Conservation (phyloP, 2,797 vertebrate genomes). For the Pangasius djambal region DNA sequence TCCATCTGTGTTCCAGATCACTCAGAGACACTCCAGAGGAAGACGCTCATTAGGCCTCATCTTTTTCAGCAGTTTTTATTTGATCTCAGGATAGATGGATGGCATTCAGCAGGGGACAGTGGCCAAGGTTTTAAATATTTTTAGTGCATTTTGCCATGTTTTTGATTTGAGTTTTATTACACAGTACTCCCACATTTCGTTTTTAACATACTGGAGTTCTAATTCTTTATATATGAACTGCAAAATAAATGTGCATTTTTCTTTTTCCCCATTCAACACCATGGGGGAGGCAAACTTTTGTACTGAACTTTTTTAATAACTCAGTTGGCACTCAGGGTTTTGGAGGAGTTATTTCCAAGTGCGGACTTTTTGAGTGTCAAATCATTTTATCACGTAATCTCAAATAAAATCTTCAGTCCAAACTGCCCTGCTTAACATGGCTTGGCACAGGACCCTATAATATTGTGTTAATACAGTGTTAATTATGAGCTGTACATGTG, state of each 20-base stretch:
- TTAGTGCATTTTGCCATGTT: background rate
- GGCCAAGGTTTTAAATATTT: background rate
- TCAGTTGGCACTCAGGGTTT: background rate
- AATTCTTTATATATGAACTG: background rate
- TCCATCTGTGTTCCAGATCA: conserved; percentile 27
- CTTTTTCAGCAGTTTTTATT: conserved; percentile 10
- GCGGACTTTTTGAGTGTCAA: background rate
- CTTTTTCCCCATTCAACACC: background rate
- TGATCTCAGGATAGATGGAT: background rate
- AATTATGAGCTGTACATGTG: background rate
- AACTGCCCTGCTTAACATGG: background rate
- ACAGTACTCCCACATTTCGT: background rate
- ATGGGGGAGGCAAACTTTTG: background rate
- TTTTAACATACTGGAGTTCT: background rate
- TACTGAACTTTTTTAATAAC: background rate
- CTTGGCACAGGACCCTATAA: background rate
- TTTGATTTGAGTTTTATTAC: background rate
- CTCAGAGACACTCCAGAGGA: conserved; percentile 32
- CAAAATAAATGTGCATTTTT: background rate
- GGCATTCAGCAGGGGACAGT: background rate
- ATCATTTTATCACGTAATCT: conserved; percentile 30
- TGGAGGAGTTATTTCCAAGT: background rate
- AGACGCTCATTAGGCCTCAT: conserved; percentile 37
- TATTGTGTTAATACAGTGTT: background rate
- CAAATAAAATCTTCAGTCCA: conserved; percentile 2